Percentiles rank a stretch among this genome's conserved stretches.
phyloP scores from a whole-genome alignment of 2,797 vertebrate species.

The Sphaeramia orbicularis region DNA sequence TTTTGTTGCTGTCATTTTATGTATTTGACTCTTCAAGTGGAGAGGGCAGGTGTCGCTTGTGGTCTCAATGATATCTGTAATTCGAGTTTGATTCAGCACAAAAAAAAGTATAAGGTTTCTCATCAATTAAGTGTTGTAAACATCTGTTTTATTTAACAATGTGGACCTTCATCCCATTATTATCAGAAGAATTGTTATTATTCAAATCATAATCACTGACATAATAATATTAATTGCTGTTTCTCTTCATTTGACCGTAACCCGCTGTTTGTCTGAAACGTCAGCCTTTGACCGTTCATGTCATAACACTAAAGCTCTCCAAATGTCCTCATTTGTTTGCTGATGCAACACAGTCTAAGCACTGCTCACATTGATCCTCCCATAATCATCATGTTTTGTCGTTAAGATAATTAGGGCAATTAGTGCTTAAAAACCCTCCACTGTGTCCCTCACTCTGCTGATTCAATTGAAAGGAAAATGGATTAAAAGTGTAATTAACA shows the following conservation, averaged over 20 bases:
- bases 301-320: constrained; percentile 3
- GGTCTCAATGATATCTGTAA: constrained; percentile 30
- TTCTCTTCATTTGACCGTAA: not conserved
- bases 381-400: constrained; percentile 58
- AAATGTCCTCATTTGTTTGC: constrained; percentile 29
- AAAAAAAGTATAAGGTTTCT: constrained; percentile 7
- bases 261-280: constrained; percentile 2
- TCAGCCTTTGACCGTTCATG: not conserved
- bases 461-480: constrained; percentile 72
- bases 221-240: not conserved
- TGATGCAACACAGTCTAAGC: constrained; percentile 12
- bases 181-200: no score
- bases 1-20: constrained; percentile 44
- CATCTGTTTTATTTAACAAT: not conserved
- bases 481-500: constrained; percentile 79
- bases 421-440: constrained; percentile 60
- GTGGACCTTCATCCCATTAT: no score
- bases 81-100: constrained; percentile 2
- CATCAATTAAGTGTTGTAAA: not conserved
- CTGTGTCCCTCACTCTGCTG: constrained; percentile 41
- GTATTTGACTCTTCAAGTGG: constrained; percentile 36
- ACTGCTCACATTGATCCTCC: constrained; percentile 39
- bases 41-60: constrained; percentile 60
- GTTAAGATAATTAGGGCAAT: constrained; percentile 76
- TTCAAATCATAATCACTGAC: not conserved